These are phyloP conservation scores for Chamaea fasciata DNA, from an alignment of 2,113 vertebrate genomes.

Conservation along the genomic window DNA sequence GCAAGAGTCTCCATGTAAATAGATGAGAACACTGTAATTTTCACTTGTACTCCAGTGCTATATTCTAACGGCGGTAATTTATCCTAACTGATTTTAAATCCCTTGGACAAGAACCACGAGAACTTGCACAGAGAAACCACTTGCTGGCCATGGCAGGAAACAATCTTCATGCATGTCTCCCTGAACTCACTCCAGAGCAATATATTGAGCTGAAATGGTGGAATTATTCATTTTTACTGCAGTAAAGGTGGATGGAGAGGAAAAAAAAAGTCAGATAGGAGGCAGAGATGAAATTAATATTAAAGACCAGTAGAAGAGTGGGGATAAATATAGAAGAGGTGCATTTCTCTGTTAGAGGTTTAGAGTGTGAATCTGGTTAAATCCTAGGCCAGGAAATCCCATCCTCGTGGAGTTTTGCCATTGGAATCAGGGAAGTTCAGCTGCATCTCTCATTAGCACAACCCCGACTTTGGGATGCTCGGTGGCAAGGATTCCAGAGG, in stretches of 20 bases:
- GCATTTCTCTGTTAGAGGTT: neutral
- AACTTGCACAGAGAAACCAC: neutral
- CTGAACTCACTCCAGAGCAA: neutral
- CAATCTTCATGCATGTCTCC: neutral
- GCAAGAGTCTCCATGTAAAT: conserved; percentile 14
- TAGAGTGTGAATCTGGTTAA: neutral
- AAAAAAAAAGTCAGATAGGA: neutral
- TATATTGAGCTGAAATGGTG: neutral
- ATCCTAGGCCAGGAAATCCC: neutral
- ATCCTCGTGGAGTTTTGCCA: neutral
- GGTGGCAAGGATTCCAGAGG: neutral
- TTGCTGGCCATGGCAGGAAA: neutral
- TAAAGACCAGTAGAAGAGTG: neutral
- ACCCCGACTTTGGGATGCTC: neutral
- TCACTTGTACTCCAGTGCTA: neutral
- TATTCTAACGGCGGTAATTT: neutral
- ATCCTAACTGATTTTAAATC: neutral
- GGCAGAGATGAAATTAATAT: neutral
- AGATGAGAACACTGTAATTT: conserved; percentile 29
- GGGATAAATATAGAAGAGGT: neutral
- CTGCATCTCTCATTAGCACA: neutral
- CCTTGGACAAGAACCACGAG: neutral
- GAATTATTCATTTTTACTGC: neutral
- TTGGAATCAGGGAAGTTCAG: neutral
- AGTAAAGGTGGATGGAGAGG: neutral